Conservation (phyloP, 2,797 vertebrate genomes). For the Eulemur mongoz region DNA sequence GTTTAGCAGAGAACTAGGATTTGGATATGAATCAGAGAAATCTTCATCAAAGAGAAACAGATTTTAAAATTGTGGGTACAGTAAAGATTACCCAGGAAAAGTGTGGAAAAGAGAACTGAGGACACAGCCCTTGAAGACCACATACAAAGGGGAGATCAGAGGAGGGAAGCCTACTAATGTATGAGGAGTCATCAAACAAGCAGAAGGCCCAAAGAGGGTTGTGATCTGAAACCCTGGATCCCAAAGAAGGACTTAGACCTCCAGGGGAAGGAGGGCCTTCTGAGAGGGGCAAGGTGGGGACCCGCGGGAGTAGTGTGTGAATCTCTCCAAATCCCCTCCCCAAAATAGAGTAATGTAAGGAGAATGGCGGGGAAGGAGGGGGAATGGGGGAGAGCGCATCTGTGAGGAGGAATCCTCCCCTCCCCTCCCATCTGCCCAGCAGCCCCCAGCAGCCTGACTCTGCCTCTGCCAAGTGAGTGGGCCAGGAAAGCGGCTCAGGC, state of each 20-base stretch:
- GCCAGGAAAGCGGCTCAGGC: neutral
- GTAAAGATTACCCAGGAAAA: neutral
- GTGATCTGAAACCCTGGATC: neutral
- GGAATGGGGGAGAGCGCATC: neutral
- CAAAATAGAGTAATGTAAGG: neutral
- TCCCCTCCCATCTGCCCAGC: too few species aligned
- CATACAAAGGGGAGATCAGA: neutral
- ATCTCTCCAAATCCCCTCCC: neutral
- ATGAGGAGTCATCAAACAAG: neutral
- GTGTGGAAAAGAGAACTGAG: neutral
- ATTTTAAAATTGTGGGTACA: neutral
- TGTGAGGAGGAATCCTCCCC: neutral
- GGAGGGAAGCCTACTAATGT: neutral
- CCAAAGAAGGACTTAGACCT: neutral
- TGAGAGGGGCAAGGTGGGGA: neutral
- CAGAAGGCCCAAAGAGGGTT: neutral
- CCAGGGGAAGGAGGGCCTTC: neutral
- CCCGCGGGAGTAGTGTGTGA: neutral
- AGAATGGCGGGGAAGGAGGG: neutral
- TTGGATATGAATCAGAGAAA: neutral
- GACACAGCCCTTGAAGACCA: neutral
- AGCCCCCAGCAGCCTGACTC: neutral
- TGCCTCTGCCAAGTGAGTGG: neutral
- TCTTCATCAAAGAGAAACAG: neutral
- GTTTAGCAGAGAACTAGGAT: neutral